Base-by-base conservation (phyloP, 2,113 vertebrate genomes). In the Pleuronectes platessa region DNA sequence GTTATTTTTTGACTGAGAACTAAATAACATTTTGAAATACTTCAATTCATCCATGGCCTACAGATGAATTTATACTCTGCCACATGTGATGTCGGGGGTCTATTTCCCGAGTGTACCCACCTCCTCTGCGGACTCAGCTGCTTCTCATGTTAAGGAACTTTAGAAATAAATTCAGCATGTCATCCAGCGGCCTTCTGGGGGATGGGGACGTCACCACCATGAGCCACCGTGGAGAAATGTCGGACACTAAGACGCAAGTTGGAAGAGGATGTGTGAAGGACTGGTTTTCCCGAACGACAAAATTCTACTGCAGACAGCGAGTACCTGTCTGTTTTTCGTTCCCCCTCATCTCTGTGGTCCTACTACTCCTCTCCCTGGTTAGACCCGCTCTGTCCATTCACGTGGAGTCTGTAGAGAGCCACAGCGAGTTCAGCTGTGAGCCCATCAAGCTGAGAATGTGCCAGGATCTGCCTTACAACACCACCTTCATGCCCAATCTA, bases 401-500 rank as follows among this genome's bases (percentile, higher is more conserved):
- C 21, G 61, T 94, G 91, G 88, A 90, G 49, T 87, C 65, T 11
- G 77, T 88, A 0, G 90, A 81, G 67, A 96, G 96, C 76, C 98
- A 99, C 95, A 98, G 96, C 82, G 94, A 96, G 3, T 99, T 99
- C 74, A 97, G 96, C 69, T 99, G 98, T 79, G 98, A 99, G 90
- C 97, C 98, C 76, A 97, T 99, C 90, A 94, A 95, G 69, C 93
- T 99, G 80, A 94, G 98, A 88, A 98, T 99, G 98, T 99, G 98
- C 92, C 97, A 98, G 92, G 97, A 98, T 84, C 95, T 99, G 89
- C 94, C 97, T 89, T 99, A 99, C 88, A 99, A 99, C 91, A 94
- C 90, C 90, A 99, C 98, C 86, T 99, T 99, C 76, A 99, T 99
- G 98, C 98, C 98, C 90, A 99, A 99, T 92, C 95, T 98, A 71